These are phyloP conservation scores for Nymphalis polychloros DNA, from an alignment of 2,888 invertebrate genomes.

Conservation along the genomic window DNA sequence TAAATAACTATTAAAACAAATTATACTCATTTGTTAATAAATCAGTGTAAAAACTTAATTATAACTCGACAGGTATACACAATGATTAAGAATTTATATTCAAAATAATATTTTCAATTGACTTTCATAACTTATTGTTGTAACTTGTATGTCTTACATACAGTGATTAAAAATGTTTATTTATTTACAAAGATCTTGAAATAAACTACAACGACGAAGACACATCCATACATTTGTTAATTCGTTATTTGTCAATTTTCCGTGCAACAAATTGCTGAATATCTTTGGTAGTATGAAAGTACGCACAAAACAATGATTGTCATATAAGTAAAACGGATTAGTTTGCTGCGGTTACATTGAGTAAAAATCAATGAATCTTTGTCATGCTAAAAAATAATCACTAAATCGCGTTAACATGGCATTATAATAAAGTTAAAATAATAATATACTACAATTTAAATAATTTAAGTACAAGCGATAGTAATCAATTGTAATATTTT, in stretches of 20 bases:
- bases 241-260: slow-evolving; percentile 32
- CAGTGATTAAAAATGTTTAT: slow-evolving; percentile 29
- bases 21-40: slow-evolving; percentile 70
- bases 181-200: slow-evolving; percentile 31
- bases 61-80: slow-evolving; percentile 40
- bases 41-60: slow-evolving; percentile 60
- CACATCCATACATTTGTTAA: slow-evolving; percentile 26
- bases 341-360: slow-evolving; percentile 11
- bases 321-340: slow-evolving; percentile 12
- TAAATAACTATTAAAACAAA: slow-evolving; percentile 76
- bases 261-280: slow-evolving; percentile 17
- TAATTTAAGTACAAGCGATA: slow-evolving; percentile 57
- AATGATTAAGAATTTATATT: slow-evolving; percentile 19
- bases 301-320: slow-evolving; percentile 12
- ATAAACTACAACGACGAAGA: slow-evolving; percentile 17
- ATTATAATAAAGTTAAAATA: slow-evolving; percentile 21
- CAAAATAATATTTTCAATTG: slow-evolving; percentile 14
- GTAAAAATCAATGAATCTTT: slow-evolving; percentile 13
- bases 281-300: slow-evolving; percentile 38
- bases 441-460: slow-evolving; percentile 15
- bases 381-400: slow-evolving; percentile 24
- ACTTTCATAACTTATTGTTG: slow-evolving; percentile 13
- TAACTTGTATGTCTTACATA: slow-evolving; percentile 22
- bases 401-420: slow-evolving; percentile 25
- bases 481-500: slow-evolving; percentile 42